Base-by-base conservation (phyloP, 2,888 invertebrate genomes). In the Zygaena filipendulae region DNA sequence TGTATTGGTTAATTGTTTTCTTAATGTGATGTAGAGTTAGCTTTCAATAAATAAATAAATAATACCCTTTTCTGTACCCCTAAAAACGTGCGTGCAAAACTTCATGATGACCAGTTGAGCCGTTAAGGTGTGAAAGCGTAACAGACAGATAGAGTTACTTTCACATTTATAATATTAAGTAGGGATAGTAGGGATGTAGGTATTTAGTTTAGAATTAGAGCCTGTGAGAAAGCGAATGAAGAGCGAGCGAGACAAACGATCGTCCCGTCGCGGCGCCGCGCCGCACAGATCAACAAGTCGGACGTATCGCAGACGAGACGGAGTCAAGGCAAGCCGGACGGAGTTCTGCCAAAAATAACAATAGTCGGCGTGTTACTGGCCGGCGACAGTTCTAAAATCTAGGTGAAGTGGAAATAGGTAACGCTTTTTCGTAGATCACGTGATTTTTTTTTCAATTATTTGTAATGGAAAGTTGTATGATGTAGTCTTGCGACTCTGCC, bases 271-370 rank as follows among this genome's bases (percentile, higher is more conserved):
- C 16, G 4, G 5, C 11, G 10, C 11, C 21, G 3, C 21, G 4
- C 21, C 4, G 5, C 26, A 19, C 26, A 26, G 22, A 30, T 30
- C 27, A 32, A 32, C 31, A 27, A 32, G 32, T 32, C 30, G 19
- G 9, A 12, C 13, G 11, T 8, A 14, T 21, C 30, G 11, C 14
- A 8, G 7, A 16, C 9, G 19, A 20, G 11, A 21, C 24, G 16
- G 16, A 4, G 16, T 7, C 29, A 29, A 25, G 32, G 32, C 29
- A 28, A 22, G 19, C 14, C 14, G 26, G 7, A n/a, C 10, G 23
- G 10, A 4, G 16, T 6, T 11, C 12, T 11, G 25, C 32, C 32
- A 28, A 28, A 32, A 32, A 32, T 32, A 32, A 32, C 32, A 32
- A 32, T 32, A 18, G 25, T 6, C 18, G 11, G n/a, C n/a, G n/a